Percentiles rank a stretch among this genome's conserved stretches.
phyloP scores from a whole-genome alignment of 2,888 invertebrate genomes.

The Octonoba sinensis region DNA sequence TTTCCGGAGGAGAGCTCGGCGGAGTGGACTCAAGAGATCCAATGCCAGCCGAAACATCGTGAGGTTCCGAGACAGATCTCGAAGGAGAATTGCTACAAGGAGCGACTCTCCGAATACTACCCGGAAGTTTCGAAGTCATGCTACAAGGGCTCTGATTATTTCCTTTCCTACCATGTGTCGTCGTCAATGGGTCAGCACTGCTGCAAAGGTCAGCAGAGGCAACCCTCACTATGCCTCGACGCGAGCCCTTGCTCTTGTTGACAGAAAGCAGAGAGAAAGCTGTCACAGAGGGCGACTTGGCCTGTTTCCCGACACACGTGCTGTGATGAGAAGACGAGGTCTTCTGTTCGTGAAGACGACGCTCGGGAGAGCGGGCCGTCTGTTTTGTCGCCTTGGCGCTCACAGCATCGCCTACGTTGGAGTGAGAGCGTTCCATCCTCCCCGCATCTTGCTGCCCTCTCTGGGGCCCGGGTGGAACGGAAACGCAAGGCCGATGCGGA shows the following conservation, averaged over 20 bases:
- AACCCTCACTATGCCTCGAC: constrained; percentile 45
- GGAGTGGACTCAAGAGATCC: constrained; percentile 26
- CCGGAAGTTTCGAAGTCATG: constrained; percentile 23
- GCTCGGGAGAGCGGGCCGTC: constrained; percentile 39
- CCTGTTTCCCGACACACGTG: constrained; percentile 9
- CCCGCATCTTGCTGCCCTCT: constrained; percentile 8
- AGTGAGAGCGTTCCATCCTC: constrained; percentile 28
- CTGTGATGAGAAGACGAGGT: constrained; percentile 20
- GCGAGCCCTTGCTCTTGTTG: constrained; percentile 21
- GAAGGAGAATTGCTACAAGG: constrained; percentile 13
- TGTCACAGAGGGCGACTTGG: not conserved
- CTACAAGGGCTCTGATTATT: constrained; percentile 11
- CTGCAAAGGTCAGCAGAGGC: constrained; percentile 45
- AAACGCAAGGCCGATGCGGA: constrained; percentile 16
- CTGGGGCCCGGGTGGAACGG: not conserved
- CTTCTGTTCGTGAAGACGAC: constrained; percentile 12
- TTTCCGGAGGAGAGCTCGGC: constrained; percentile 14
- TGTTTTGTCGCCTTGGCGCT: constrained; percentile 6
- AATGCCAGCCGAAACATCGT: constrained; percentile 33
- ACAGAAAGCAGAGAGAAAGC: not conserved
- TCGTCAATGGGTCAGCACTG: constrained; percentile 8
- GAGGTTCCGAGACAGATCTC: constrained; percentile 52
- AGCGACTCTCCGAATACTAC: constrained; percentile 1
- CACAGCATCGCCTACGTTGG: constrained; percentile 27
- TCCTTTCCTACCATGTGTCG: not conserved